Conservation (phyloP, 2,113 vertebrate genomes). For the Meriones unguiculatus region DNA sequence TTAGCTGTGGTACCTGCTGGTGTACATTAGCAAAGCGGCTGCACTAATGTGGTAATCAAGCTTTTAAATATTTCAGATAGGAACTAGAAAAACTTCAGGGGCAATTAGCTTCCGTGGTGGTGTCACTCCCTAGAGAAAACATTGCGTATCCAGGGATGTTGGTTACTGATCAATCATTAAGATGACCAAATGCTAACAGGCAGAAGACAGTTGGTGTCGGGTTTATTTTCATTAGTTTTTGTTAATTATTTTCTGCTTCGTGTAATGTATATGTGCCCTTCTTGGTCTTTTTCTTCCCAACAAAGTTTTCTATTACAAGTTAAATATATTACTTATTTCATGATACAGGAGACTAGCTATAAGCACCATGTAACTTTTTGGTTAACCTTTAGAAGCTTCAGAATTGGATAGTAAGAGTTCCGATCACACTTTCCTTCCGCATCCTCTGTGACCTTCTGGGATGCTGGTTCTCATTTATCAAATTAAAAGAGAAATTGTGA, state of each 20-base stretch:
- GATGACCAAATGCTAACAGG: slow-evolving; percentile 75
- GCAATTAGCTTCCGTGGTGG: slow-evolving; percentile 70
- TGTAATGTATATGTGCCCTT: neutral
- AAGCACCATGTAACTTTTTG: neutral
- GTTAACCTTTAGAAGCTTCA: slow-evolving; percentile 3
- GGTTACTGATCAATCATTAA: slow-evolving; percentile 48
- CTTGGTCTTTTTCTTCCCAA: neutral
- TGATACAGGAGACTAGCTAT: neutral
- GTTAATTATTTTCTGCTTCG: slow-evolving; percentile 43
- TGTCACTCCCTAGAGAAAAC: slow-evolving; percentile 71
- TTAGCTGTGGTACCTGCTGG: slow-evolving; percentile 4
- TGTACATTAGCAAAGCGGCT: slow-evolving; percentile 41
- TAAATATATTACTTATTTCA: slow-evolving; percentile 22
- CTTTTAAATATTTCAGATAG: slow-evolving; percentile 80
- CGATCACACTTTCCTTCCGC: neutral
- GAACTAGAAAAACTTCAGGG: slow-evolving; percentile 68
- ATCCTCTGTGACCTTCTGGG: slow-evolving; percentile 49
- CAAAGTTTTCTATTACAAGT: slow-evolving; percentile 37
- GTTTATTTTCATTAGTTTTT: slow-evolving; percentile 52
- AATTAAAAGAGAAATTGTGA: slow-evolving; percentile 61
- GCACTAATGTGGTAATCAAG: slow-evolving; percentile 72
- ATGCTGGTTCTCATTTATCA: slow-evolving; percentile 61
- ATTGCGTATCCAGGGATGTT: slow-evolving; percentile 60
- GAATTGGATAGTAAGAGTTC: slow-evolving; percentile 22
- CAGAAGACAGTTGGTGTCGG: neutral